phyloP scores from a whole-genome alignment of 2,113 vertebrate species.

The Andinoacara biseriatus region DNA sequence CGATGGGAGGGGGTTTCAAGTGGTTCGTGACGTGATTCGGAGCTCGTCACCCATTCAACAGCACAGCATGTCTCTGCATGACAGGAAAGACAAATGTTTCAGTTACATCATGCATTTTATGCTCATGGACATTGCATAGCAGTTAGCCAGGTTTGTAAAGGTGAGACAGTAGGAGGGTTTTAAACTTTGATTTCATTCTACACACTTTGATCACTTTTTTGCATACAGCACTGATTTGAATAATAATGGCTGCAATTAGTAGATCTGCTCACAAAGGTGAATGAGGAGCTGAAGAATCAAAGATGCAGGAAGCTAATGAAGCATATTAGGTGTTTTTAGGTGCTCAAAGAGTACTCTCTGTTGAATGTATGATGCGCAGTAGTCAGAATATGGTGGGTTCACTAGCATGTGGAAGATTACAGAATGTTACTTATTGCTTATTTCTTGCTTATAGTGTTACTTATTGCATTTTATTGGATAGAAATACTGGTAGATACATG shows the following conservation, averaged over 20 bases:
- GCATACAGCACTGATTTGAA: neutral
- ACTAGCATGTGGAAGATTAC: neutral
- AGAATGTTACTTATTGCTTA: neutral
- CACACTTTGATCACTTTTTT: neutral
- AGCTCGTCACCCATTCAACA: slow-evolving; percentile 66
- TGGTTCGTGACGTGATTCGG: neutral
- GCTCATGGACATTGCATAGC: neutral
- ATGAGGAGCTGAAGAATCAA: neutral
- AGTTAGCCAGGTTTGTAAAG: neutral
- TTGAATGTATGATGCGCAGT: neutral
- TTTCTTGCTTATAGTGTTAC: no score
- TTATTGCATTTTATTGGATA: neutral
- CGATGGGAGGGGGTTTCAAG: slow-evolving; percentile 44
- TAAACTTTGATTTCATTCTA: neutral
- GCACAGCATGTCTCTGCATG: slow-evolving; percentile 58
- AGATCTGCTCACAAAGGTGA: neutral
- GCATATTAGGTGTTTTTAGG: neutral
- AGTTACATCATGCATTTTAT: neutral
- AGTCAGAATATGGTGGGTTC: no score
- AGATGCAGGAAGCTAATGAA: neutral
- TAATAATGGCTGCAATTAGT: neutral
- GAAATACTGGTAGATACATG: neutral
- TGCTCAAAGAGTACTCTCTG: neutral
- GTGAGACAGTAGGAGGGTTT: neutral
- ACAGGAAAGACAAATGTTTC: neutral